A percentile compares a stretch with the other conserved stretches of the same genome.
Evolutionary conservation across 1,140 invertebrate genomes (phyloP).

Genomic region (Rhagoletis zephyria): DNA sequence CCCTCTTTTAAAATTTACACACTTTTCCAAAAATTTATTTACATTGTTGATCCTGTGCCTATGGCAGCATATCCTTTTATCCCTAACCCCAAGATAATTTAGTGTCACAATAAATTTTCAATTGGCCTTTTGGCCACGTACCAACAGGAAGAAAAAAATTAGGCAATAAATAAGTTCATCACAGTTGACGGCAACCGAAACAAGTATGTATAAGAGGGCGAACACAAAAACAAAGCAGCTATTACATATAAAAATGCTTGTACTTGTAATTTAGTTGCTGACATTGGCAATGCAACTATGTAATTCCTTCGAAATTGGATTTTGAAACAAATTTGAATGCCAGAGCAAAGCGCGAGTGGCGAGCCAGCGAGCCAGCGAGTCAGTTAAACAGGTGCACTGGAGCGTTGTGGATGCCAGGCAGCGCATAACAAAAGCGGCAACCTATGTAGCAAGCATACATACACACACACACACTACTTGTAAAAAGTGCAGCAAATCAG

Average conservation of each 20-base stretch:
- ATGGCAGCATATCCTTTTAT: not conserved
- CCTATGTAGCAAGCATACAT: not conserved
- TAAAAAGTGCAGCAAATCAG: slow-evolving; percentile 46
- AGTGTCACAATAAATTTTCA: slow-evolving; percentile 38
- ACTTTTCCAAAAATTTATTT: too few relatives aligned
- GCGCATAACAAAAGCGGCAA: not conserved
- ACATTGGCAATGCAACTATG: slow-evolving; percentile 35
- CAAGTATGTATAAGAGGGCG: not conserved
- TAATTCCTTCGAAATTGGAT: slow-evolving; percentile 39
- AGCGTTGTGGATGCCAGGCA: not conserved
- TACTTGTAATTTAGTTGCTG: slow-evolving; percentile 39
- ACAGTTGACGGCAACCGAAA: not conserved
- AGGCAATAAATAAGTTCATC: slow-evolving; percentile 49
- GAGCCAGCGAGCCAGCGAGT: not conserved
- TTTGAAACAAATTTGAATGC: slow-evolving; percentile 47
- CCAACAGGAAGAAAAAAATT: not conserved
- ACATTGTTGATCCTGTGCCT: not conserved
- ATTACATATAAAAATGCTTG: slow-evolving; percentile 2
- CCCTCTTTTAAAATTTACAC: too few relatives aligned
- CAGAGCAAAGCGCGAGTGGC: not conserved
- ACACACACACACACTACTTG: not conserved
- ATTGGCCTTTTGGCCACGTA: slow-evolving; percentile 42
- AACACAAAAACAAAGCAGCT: not conserved
- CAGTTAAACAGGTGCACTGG: not conserved
- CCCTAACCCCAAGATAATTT: slow-evolving; percentile 4